Conservation (phyloP, 2,888 invertebrate species). For the Hoplodrina ambigua region DNA sequence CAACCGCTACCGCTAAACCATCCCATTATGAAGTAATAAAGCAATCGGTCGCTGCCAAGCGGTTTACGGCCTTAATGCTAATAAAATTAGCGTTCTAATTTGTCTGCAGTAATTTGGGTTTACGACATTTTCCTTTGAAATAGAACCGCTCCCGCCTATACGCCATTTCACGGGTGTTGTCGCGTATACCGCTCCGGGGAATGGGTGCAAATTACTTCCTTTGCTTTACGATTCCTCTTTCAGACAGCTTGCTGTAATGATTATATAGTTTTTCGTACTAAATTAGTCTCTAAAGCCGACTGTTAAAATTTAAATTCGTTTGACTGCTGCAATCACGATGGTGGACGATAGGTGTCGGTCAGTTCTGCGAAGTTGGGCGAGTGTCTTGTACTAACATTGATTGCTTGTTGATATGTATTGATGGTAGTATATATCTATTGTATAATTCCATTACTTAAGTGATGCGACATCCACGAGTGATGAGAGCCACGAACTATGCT, state of each 20-base stretch:
- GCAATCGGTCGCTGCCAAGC: conserved; percentile 76
- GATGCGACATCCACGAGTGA: background rate
- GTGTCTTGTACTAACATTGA: conserved; percentile 55
- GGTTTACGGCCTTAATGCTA: conserved; percentile 83
- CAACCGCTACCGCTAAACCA: conserved; percentile 82
- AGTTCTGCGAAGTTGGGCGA: conserved; percentile 68
- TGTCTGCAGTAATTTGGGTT: conserved; percentile 82
- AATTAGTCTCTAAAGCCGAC: conserved; percentile 62
- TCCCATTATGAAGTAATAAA: conserved; percentile 83
- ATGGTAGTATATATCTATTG: background rate
- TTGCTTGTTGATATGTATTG: conserved; percentile 40
- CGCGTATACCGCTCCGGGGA: conserved; percentile 68
- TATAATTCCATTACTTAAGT: conserved; percentile 2
- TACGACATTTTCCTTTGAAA: conserved; percentile 79
- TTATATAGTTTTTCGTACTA: conserved; percentile 54
- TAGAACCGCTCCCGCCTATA: conserved; percentile 71
- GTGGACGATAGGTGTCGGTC: conserved; percentile 43
- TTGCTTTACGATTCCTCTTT: conserved; percentile 83
- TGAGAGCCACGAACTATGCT: background rate
- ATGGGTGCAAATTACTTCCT: conserved; percentile 85
- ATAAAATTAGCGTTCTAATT: conserved; percentile 88
- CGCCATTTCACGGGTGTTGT: conserved; percentile 88
- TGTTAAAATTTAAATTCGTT: conserved; percentile 58
- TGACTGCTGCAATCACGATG: conserved; percentile 31
- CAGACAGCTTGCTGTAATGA: conserved; percentile 71